Evolutionary conservation across 2,113 vertebrate species (phyloP).

Genomic region (Aldabrachelys gigantea): DNA sequence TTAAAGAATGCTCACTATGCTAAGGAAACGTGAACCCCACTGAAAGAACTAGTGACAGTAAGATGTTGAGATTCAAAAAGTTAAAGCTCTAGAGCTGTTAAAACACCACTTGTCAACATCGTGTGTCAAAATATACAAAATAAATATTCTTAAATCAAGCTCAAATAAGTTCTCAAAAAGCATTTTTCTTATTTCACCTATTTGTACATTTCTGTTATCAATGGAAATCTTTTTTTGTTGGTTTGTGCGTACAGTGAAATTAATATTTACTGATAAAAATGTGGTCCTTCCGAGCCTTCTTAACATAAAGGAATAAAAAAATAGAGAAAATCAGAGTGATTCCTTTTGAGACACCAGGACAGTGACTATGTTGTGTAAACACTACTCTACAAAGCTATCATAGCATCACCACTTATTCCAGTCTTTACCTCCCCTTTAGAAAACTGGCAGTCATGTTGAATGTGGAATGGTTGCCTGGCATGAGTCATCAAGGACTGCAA

Average conservation of each 20-base stretch:
- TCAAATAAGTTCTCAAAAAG: not conserved
- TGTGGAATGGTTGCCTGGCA: not conserved
- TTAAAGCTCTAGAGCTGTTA: not conserved
- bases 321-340: not conserved
- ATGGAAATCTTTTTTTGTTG: not conserved
- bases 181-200: not conserved
- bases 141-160: not conserved
- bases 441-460: not conserved
- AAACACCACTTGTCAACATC: not conserved
- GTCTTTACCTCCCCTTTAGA: not conserved
- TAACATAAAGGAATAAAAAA: not conserved
- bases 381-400: not conserved
- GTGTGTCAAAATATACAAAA: not conserved
- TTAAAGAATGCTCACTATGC: not conserved
- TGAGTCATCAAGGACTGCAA: not conserved
- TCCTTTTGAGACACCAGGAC: not conserved
- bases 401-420: not conserved
- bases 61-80: not conserved
- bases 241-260: not conserved
- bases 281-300: not conserved
- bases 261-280: not conserved
- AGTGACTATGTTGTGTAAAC: not conserved
- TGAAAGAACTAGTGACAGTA: not conserved
- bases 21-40: not conserved
- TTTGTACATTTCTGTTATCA: not conserved